These are phyloP conservation scores for Pristis pectinata DNA, from an alignment of 2,797 vertebrate genomes.

Conservation along the genomic window DNA sequence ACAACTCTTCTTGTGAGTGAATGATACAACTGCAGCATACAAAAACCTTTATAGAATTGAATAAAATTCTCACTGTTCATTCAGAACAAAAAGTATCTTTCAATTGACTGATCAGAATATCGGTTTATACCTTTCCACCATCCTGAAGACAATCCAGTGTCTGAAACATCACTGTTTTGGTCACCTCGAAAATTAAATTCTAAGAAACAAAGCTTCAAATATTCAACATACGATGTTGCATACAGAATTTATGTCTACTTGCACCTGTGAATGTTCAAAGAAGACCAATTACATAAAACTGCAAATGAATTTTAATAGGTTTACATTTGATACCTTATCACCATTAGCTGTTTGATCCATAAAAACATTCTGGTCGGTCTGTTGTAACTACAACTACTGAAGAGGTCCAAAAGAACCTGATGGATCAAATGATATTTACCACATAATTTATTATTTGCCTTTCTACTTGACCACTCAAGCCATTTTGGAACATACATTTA, in stretches of 20 bases:
- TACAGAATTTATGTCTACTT: neutral
- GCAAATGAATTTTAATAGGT: neutral
- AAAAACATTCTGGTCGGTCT: conserved; percentile 6
- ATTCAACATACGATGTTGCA: no score
- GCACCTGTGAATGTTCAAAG: neutral
- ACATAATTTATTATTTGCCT: neutral
- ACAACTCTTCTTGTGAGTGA: neutral
- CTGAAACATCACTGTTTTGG: neutral
- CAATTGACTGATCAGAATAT: neutral
- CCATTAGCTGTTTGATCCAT: neutral
- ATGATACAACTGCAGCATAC: neutral
- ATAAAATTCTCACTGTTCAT: conserved; percentile 16
- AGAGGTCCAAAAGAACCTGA: neutral
- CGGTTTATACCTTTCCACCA: neutral
- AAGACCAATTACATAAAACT: neutral
- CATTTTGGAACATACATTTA: neutral
- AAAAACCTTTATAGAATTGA: neutral
- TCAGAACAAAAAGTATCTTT: neutral
- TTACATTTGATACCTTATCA: neutral
- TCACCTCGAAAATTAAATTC: neutral
- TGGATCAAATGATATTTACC: neutral
- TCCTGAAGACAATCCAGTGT: neutral
- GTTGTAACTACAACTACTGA: neutral
- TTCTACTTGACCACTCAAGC: neutral
- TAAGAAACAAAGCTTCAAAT: neutral